These are phyloP conservation scores for Acanthococcus lagerstroemiae DNA, from an alignment of 2,888 invertebrate species.

Conservation along the genomic window DNA sequence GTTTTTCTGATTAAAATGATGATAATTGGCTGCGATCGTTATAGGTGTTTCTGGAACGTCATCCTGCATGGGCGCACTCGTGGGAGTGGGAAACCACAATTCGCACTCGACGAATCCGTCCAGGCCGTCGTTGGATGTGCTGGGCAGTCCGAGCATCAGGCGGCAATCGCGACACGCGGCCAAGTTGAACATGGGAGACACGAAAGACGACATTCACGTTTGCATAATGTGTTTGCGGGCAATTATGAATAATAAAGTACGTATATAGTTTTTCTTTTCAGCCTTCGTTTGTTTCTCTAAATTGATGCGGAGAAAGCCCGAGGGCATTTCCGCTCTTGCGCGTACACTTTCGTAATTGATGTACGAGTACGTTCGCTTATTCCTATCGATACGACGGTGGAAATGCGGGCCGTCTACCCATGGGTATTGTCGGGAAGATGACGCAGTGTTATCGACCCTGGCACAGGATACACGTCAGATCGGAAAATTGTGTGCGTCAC, in stretches of 20 bases:
- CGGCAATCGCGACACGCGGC: conserved; percentile 74
- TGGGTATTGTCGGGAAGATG: too few species aligned
- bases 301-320: too few species aligned
- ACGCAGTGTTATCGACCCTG: too few species aligned
- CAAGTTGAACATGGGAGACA: conserved; percentile 84
- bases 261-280: conserved; percentile 3
- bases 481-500: too few species aligned
- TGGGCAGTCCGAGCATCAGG: conserved; percentile 60
- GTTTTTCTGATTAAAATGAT: background rate
- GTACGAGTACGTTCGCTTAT: too few species aligned
- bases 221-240: conserved; percentile 98
- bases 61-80: conserved; percentile 24
- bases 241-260: conserved; percentile 97
- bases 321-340: too few species aligned
- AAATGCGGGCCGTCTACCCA: too few species aligned
- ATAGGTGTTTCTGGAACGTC: conserved; percentile 17
- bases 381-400: too few species aligned
- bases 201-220: conserved; percentile 96
- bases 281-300: too few species aligned
- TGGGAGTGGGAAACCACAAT: conserved; percentile 21
- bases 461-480: too few species aligned
- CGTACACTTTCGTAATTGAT: too few species aligned
- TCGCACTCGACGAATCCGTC: conserved; percentile 31
- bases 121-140: conserved; percentile 45
- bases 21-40: too few species aligned